A percentile compares a stretch with the other conserved stretches of the same genome.
These are phyloP conservation scores for Morinoia aosen DNA, from an alignment of 2,888 invertebrate genomes.

Conservation along the genomic window DNA sequence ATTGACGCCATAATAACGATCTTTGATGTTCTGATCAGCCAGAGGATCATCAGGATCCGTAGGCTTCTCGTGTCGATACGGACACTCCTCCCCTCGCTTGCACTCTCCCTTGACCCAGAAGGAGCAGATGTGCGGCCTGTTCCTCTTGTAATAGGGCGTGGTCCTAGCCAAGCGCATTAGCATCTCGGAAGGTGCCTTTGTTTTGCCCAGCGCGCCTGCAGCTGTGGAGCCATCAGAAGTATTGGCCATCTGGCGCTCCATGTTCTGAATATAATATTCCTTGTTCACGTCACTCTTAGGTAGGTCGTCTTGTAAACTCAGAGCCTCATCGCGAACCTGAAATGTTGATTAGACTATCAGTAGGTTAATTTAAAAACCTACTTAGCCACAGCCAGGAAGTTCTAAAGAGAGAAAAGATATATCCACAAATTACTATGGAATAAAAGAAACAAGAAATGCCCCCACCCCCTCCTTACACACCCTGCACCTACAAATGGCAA, in stretches of 20 bases:
- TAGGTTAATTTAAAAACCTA: not conserved
- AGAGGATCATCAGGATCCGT: constrained; percentile 97
- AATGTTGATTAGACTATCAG: not conserved
- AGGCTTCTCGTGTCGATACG: constrained; percentile 95
- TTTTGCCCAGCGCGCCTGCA: constrained; percentile 74
- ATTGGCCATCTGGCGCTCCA: constrained; percentile 75
- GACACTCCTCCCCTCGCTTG: constrained; percentile 95
- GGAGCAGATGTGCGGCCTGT: constrained; percentile 95
- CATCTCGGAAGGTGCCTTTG: constrained; percentile 85
- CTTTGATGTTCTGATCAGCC: constrained; percentile 95
- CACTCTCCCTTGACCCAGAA: constrained; percentile 99
- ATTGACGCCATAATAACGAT: constrained; percentile 92
- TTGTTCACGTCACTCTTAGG: constrained; percentile 95
- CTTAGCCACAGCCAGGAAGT: too few species aligned
- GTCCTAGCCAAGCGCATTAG: constrained; percentile 90
- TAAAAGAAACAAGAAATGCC: not conserved
- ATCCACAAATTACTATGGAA: not conserved
- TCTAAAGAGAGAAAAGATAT: too few species aligned
- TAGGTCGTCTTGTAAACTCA: constrained; percentile 90
- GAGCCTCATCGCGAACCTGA: constrained; percentile 86
- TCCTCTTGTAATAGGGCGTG: constrained; percentile 94
- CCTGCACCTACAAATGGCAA: too few species aligned
- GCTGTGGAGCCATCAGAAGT: constrained; percentile 69
- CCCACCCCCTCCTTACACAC: not conserved
- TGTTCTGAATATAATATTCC: constrained; percentile 93